Conservation (phyloP, 2,113 vertebrate species). For the Grallaria varia region DNA sequence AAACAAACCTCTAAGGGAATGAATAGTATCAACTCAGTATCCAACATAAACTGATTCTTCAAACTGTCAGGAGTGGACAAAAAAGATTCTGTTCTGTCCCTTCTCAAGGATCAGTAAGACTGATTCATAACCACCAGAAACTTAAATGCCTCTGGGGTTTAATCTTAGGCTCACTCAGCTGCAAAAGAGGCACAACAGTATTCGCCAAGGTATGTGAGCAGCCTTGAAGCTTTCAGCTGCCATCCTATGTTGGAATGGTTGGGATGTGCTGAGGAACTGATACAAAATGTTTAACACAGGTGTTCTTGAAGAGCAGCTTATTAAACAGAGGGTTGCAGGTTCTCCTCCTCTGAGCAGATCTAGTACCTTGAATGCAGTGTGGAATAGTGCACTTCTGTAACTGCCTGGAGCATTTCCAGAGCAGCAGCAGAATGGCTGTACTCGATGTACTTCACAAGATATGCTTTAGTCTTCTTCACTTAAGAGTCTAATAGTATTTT, state of each 20-base stretch:
- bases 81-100: neutral
- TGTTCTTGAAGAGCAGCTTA: neutral
- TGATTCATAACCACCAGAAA: neutral
- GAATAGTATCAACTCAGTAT: neutral
- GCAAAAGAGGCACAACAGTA: neutral
- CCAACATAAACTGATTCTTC: neutral
- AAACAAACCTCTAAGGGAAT: neutral
- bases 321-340: neutral
- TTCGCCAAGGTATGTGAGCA: neutral
- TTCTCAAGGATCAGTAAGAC: neutral
- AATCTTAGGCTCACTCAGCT: neutral
- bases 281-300: fast-evolving
- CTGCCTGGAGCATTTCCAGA: neutral
- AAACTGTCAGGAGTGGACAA: neutral
- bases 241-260: fast-evolving
- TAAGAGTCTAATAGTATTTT: neutral
- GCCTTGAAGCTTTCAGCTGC: neutral
- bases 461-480: neutral
- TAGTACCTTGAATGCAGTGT: neutral
- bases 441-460: neutral
- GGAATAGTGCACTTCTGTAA: neutral
- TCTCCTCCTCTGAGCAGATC: neutral
- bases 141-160: neutral
- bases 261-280: neutral
- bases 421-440: neutral